Conservation (phyloP, 2,113 vertebrate species). For the Bothrops jararaca region DNA sequence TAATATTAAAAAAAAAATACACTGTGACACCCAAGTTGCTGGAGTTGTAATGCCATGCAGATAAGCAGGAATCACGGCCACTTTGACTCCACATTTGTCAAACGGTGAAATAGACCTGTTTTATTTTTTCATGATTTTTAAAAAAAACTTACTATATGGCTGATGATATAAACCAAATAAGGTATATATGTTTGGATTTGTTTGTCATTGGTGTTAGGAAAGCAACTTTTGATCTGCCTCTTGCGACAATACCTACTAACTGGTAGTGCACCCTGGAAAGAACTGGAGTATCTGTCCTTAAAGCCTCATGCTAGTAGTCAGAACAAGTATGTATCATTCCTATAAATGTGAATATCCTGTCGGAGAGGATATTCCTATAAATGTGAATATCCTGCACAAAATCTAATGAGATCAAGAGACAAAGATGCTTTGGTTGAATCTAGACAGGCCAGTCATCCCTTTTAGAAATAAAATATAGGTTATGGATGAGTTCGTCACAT, state of each 20-base stretch:
- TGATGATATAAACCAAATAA: background rate
- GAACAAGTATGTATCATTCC: background rate
- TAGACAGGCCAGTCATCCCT: background rate
- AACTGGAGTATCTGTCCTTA: background rate
- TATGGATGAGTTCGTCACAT: background rate
- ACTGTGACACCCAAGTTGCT: background rate
- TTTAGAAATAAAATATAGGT: background rate
- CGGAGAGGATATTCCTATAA: background rate
- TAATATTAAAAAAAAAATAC: background rate
- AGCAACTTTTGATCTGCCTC: background rate
- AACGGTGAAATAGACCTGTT: background rate
- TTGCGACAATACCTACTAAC: background rate
- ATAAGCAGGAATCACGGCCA: background rate
- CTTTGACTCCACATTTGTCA: background rate
- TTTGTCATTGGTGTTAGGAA: background rate
- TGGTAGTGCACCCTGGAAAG: background rate
- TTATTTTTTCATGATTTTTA: background rate
- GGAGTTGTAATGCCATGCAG: background rate
- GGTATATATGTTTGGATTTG: background rate
- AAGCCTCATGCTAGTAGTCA: background rate
- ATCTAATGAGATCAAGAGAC: background rate
- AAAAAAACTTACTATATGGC: background rate
- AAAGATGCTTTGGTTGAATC: background rate
- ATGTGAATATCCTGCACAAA: background rate
- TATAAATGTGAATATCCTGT: background rate